Base-by-base conservation (phyloP, 2,113 vertebrate genomes). In the Pycnonotus jocosus region DNA sequence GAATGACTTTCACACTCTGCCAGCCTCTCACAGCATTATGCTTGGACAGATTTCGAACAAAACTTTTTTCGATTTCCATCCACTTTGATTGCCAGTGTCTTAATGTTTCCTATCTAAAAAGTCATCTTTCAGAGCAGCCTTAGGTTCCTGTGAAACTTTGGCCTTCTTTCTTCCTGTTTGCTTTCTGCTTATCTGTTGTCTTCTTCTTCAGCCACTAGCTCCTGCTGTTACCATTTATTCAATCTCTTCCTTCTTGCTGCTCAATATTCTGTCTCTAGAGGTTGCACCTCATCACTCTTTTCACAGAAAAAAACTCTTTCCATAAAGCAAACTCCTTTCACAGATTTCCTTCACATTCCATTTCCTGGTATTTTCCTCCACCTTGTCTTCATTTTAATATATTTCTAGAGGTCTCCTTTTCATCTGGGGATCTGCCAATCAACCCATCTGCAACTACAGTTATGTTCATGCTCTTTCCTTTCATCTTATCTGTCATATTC, bases 401-500 rank as follows among this genome's bases (percentile, higher is more conserved):
- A 86, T 72, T 95, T 96, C 72, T 68, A 88, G 86, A 91, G 76
- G 65, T 89, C 64, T 93, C 48, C 69, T 95, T 89, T 92, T 93
- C 73, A 79, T 89, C 77, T 91, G 53, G 35, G 81, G 61, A 95
- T 89, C 81, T 97, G 95, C 81, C 95, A 95, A 60, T 96, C 96
- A 96, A 84, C 31, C 35, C 81, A 96, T 84, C 77, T 93, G 83
- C 81, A 96, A 76, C 53, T 89, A 73, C 83, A 85, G 81, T 45
- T 81, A 87, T 37, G 89, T 79, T 56, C 69, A 45, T 81, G 81
- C 73, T 91, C 65, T 81, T 92, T 78, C 44, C 69, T 94, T 96
- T 97, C 91, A 93, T 95, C 91, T 96, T 57, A 6, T 89, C 94
- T 95, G 94, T 95, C 96, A 95, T 65, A 73, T 56, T 84, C 81